phyloP scores from a whole-genome alignment of 2,113 vertebrate genomes.

The Cyphomyrus discorhynchus region DNA sequence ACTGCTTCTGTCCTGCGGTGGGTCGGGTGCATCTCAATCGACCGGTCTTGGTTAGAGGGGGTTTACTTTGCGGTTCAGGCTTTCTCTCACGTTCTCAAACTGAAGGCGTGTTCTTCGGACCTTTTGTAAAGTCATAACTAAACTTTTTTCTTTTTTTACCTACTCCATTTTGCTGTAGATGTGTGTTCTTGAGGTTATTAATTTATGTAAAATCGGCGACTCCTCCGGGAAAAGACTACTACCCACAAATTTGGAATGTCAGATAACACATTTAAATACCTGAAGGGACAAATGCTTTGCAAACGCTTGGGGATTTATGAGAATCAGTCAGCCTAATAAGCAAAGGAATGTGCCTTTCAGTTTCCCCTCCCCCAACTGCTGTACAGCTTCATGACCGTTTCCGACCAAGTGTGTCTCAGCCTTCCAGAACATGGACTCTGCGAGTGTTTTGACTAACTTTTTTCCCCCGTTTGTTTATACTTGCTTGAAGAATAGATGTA shows the following conservation, averaged over 20 bases:
- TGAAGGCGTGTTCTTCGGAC: neutral
- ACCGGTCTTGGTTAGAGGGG: neutral
- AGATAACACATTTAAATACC: neutral
- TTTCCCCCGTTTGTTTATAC: neutral
- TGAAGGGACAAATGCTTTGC: neutral
- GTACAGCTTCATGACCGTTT: neutral
- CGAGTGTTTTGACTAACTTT: neutral
- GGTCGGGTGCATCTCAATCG: neutral
- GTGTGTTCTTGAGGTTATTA: neutral
- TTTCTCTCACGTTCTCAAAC: neutral
- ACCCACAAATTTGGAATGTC: neutral
- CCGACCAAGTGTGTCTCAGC: neutral
- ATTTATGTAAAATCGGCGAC: neutral
- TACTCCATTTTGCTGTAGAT: neutral
- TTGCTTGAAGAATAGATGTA: neutral
- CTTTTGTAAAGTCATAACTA: neutral
- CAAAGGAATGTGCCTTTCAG: neutral
- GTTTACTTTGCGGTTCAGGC: neutral
- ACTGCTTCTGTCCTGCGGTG: neutral
- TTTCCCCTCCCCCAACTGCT: neutral
- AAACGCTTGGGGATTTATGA: neutral
- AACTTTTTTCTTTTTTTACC: neutral
- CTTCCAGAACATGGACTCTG: neutral
- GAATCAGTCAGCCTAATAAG: neutral
- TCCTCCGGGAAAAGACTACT: neutral